Base-by-base conservation (phyloP, 2,113 vertebrate genomes). In the Osmerus eperlanus region DNA sequence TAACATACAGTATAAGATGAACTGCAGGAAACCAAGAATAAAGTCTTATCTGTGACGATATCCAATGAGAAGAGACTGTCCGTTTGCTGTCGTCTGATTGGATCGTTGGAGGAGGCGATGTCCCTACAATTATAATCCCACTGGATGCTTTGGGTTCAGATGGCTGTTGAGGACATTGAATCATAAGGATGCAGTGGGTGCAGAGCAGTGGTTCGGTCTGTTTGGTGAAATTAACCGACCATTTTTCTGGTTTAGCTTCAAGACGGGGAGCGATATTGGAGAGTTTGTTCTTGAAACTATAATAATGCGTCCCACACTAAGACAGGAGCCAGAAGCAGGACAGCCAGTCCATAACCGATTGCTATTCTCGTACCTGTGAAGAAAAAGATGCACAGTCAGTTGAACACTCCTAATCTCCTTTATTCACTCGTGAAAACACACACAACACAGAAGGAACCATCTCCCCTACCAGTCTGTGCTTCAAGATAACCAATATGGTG, bases 301-400 rank as follows among this genome's bases (percentile, higher is more conserved):
- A 96, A 93, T 93, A 96, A 95, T 91, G 92, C 93, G 91, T 92
- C 93, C 91, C 94, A 95, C 94, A 95, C 89, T 93, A 95, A 90
- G 90, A 91, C 92, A 86, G 91, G 94, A 76, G 89, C 90, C 93
- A 97, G 94, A 83, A 97, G 94, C 88, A 95, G 92, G 91, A 95
- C 85, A 88, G 93, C 92, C 91, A 95, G 94, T 93, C 95, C 95
- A 90, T 90, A 91, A 94, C 93, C 94, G 91, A 91, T 93, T 91
- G 94, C 93, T 96, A 95, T 96, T 92, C 94, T 96, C 88, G 94
- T 94, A 94, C 96, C 96, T 98, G 94, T 88, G 88, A 89, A 93
- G 90, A 47, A 94, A 58, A 82, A 77, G 21, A 78, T 73, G 56
- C 36, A 67, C 54, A n/a, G 75, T 67, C 51, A 68, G 92, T 90